Conservation (phyloP, 53 echinoderm and acorn worm species). For the Astropecten irregularis region DNA sequence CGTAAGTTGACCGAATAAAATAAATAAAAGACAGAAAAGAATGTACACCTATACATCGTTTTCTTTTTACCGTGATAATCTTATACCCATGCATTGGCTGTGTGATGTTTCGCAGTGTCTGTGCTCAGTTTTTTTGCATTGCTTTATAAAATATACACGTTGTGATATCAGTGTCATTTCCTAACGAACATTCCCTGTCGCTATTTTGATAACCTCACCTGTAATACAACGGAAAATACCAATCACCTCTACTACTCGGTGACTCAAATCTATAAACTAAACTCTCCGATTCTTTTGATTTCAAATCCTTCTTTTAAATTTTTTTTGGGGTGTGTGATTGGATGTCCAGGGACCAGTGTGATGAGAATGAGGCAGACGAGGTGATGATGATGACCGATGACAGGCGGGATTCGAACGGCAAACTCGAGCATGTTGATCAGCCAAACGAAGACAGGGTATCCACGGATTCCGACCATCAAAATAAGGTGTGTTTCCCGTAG, state of each 20-base stretch:
- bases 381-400: neutral
- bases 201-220: neutral
- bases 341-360: too few species aligned
- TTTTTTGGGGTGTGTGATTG: too few species aligned
- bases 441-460: too few species aligned
- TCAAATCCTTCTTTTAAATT: too few species aligned
- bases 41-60: neutral
- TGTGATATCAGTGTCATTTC: too few species aligned
- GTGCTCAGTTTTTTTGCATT: too few species aligned
- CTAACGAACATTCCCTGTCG: too few species aligned
- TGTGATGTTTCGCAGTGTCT: too few species aligned
- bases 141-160: too few species aligned
- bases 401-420: neutral
- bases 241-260: neutral
- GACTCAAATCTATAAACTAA: too few species aligned
- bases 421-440: neutral
- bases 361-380: neutral
- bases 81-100: too few species aligned
- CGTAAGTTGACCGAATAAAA: constrained; percentile 32
- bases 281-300: neutral
- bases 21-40: neutral
- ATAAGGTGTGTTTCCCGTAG: neutral
- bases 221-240: neutral
- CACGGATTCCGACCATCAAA: neutral
- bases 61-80: constrained; percentile 2